Evolutionary conservation across 2,797 vertebrate species (phyloP), one percentile per base, ranked within the genome.

Genomic region (Malurus splendens): DNA sequence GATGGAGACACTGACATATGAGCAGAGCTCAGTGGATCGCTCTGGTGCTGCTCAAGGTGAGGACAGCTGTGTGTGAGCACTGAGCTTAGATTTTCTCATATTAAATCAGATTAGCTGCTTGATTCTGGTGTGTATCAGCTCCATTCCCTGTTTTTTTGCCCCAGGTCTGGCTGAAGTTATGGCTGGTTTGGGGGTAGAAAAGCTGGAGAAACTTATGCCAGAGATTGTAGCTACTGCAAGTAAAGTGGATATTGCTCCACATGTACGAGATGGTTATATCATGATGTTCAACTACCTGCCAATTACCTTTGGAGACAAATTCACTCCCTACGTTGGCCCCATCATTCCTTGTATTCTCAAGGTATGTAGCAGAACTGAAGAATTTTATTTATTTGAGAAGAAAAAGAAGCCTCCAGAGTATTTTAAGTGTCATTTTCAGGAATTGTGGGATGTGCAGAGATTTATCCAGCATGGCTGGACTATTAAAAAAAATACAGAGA

Each of bases 281-380:
- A 99, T 99, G 99, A 99, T 99, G 99, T 99, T 99, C 96, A 99
- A 99, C 96, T 99, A 99, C 95, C 96, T 99, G 90, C 99, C 99
- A 3, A 98, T 99, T 91, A 99, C 99, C 59, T 99, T 99, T 56
- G 99, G 99, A 92, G 99, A 99, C 82, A 98, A 97, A 89, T 99
- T 99, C 81, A 99, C 98, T 33, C 98, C 99, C 20, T 99, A 99
- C 4, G 98, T 99, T 59, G 99, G 99, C 45, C 99, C 99, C 82
- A 99, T 99, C 97, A 99, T 99, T 93, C 99, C 99, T 61, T 99
- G 99, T 93, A 99, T 99, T 78, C 98, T 99, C 57, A 99, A 99
- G 98, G 99, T 99, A 97, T 15, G 95, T 65, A 79, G 22, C 52
- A 73, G 24, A 44, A 30, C 18, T 52, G 48, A 82, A 73, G 15